Percentiles rank a stretch among this genome's conserved stretches.
phyloP scores from a whole-genome alignment of 2,797 vertebrate species.

The Bufotes viridis region DNA sequence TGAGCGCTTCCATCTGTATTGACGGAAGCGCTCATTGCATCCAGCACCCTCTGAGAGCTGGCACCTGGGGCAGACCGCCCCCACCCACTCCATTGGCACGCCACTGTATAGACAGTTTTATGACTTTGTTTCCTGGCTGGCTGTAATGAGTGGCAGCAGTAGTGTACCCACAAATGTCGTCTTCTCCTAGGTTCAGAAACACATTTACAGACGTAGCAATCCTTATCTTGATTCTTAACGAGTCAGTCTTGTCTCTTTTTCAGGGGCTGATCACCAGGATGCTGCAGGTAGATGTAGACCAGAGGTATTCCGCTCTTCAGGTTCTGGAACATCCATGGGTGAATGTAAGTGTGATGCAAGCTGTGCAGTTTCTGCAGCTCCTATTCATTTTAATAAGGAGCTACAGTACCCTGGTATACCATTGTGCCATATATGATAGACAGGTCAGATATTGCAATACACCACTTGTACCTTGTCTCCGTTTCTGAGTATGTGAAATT shows the following conservation, averaged over 20 bases:
- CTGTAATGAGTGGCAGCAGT: background rate
- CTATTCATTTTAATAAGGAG: background rate
- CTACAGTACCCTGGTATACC: background rate
- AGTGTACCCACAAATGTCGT: no score
- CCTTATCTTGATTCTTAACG: no score
- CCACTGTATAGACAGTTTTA: no score
- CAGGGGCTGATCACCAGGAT: conserved; percentile 93
- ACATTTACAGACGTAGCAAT: no score
- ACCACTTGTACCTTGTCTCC: background rate
- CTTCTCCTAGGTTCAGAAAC: background rate
- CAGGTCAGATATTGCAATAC: background rate
- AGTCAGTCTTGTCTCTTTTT: conserved; percentile 47
- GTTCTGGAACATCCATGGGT: conserved; percentile 96
- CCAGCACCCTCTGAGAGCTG: no score
- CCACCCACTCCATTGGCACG: no score
- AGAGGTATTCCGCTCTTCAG: conserved; percentile 89
- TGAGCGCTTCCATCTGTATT: no score
- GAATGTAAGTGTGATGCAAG: conserved; percentile 82
- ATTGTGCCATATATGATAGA: background rate
- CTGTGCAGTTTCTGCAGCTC: background rate
- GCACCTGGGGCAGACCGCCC: no score
- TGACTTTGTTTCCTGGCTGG: no score
- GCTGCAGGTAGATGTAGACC: conserved; percentile 89
- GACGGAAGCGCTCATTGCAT: no score
- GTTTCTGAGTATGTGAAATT: background rate